Percentiles rank a stretch among this genome's conserved stretches.
These are phyloP conservation scores for Scopus umbretta DNA, from an alignment of 2,113 vertebrate species.

Conservation along the genomic window DNA sequence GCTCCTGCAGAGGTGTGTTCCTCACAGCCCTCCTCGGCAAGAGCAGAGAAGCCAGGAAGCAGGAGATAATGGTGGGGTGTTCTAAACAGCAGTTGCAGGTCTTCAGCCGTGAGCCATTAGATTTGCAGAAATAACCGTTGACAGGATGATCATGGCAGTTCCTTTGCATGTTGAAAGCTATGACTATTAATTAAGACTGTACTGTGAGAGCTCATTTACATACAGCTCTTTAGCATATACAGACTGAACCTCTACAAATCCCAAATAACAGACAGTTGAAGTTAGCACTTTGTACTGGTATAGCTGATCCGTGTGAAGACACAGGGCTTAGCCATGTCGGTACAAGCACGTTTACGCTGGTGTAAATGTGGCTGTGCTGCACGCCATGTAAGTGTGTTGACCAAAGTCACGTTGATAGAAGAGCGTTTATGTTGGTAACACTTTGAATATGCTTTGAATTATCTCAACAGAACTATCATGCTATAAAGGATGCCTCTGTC, in stretches of 20 bases:
- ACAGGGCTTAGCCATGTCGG: rapidly evolving
- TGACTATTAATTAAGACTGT: not conserved
- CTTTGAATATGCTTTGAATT: not conserved
- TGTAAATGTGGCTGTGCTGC: not conserved
- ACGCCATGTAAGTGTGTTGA: not conserved
- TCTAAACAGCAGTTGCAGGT: not conserved
- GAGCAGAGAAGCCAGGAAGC: not conserved
- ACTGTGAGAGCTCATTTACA: not conserved
- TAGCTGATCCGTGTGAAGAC: not conserved
- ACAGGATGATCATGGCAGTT: not conserved
- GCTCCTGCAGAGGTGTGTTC: not conserved
- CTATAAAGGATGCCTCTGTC: not conserved
- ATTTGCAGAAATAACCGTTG: not conserved
- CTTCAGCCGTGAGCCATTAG: not conserved
- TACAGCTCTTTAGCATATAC: not conserved
- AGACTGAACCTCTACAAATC: not conserved
- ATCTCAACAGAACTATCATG: not conserved
- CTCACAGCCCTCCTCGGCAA: not conserved
- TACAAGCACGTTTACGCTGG: rapidly evolving
- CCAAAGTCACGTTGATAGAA: not conserved
- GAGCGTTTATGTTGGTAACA: rapidly evolving
- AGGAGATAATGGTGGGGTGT: not conserved
- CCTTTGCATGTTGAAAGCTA: not conserved
- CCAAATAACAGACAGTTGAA: not conserved
- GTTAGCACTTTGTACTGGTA: not conserved